These are phyloP conservation scores for Panagrolaimus sp. DNA, from an alignment of 1,140 invertebrate species.

Conservation along the genomic window DNA sequence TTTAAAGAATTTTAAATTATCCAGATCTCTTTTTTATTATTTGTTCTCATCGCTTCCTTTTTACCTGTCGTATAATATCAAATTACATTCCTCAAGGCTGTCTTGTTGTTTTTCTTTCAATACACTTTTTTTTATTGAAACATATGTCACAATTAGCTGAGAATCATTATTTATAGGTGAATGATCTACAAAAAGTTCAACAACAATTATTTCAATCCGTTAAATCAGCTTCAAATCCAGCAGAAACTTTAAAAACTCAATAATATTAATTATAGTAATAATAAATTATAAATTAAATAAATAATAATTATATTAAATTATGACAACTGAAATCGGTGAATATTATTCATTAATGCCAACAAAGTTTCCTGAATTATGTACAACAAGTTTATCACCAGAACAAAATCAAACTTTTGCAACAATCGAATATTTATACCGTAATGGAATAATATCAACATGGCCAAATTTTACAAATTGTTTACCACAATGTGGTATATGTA, in stretches of 20 bases:
- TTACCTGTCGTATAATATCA: too few relatives aligned
- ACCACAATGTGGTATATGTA: conserved; percentile 43
- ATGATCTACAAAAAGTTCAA: conserved; percentile 4
- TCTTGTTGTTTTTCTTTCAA: too few relatives aligned
- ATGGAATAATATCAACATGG: conserved; percentile 20
- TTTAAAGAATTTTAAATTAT: too few relatives aligned
- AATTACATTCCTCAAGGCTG: too few relatives aligned
- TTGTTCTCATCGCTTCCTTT: too few relatives aligned
- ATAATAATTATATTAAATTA: conserved; percentile 12
- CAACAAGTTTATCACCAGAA: neutral
- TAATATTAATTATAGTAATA: neutral
- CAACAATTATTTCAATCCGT: neutral
- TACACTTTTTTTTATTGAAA: too few relatives aligned
- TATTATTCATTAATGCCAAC: conserved; percentile 9
- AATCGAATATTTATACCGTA: neutral
- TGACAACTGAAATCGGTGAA: neutral
- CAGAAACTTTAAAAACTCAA: neutral
- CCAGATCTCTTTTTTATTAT: too few relatives aligned
- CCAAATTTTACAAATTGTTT: conserved; percentile 43
- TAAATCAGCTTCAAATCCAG: neutral
- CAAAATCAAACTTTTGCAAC: neutral
- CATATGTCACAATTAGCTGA: conserved; percentile 2
- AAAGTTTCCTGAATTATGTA: neutral
- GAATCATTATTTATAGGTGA: conserved; percentile 9
- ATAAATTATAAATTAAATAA: neutral